Conservation (phyloP, 1,140 invertebrate genomes). For the Bombus waltoni region DNA sequence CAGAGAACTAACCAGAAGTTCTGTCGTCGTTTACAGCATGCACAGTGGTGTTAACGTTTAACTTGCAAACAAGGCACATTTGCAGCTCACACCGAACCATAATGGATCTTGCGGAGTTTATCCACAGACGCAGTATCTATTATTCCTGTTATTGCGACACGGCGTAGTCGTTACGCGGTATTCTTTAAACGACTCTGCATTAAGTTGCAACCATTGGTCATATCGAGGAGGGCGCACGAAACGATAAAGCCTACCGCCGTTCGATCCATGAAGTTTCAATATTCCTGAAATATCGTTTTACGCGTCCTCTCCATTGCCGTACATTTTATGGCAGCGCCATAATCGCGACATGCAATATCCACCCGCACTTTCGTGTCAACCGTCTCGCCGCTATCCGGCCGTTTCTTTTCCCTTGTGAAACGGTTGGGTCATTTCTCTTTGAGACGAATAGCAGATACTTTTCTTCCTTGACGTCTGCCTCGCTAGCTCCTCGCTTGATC, state of each 20-base stretch:
- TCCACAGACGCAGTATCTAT: neutral
- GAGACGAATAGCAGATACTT: neutral
- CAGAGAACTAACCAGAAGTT: neutral
- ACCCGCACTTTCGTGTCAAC: slow-evolving; percentile 41
- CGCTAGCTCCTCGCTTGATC: neutral
- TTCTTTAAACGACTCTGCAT: neutral
- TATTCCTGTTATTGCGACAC: no score
- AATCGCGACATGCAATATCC: slow-evolving; percentile 59
- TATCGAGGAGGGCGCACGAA: no score
- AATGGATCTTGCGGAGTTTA: neutral
- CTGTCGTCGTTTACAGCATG: neutral
- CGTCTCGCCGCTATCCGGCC: neutral
- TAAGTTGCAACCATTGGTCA: neutral
- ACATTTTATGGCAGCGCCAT: slow-evolving; percentile 49
- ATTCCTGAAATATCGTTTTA: slow-evolving; percentile 48
- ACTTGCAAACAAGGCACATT: neutral
- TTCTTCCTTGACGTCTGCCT: neutral
- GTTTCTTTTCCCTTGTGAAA: neutral
- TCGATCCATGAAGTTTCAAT: neutral
- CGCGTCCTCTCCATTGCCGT: slow-evolving; percentile 28
- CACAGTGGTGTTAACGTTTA: neutral
- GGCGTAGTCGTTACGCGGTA: neutral
- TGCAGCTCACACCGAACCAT: neutral
- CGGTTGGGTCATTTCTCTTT: neutral
- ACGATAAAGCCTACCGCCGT: neutral